Conservation (phyloP, 2,113 vertebrate species). For the Petromus typicus region DNA sequence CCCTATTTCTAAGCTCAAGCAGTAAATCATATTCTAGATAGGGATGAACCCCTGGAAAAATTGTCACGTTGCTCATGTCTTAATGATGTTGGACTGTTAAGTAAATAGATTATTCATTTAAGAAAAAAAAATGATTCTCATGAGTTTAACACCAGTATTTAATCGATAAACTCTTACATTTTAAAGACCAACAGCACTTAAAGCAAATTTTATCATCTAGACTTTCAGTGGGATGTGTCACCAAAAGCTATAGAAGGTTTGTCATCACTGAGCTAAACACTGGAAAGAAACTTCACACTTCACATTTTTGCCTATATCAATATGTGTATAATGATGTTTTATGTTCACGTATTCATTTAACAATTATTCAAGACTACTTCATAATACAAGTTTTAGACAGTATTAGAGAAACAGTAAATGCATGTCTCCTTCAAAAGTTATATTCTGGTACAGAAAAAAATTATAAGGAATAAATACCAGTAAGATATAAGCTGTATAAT, state of each 20-base stretch:
- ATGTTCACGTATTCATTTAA: neutral
- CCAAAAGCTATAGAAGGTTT: neutral
- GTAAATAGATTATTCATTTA: too few relatives aligned
- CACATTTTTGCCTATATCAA: too few relatives aligned
- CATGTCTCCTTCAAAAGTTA: neutral
- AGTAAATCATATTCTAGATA: too few relatives aligned
- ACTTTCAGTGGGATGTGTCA: neutral
- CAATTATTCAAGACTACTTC: neutral
- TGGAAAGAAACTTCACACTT: neutral
- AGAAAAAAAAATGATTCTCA: neutral
- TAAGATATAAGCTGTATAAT: neutral
- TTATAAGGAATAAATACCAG: neutral
- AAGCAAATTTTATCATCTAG: neutral
- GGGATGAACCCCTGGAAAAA: too few relatives aligned
- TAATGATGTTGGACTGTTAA: too few relatives aligned
- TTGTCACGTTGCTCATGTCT: too few relatives aligned
- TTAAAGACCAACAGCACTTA: neutral
- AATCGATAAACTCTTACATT: neutral
- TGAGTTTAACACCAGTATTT: neutral
- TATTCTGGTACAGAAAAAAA: neutral
- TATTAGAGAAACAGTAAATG: neutral
- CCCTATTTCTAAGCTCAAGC: too few relatives aligned
- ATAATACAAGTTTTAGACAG: neutral
- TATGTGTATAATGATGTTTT: neutral
- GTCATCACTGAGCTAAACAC: too few relatives aligned